Evolutionary conservation across 2,113 vertebrate species (phyloP), one percentile per base, ranked within the genome.

Genomic region (Labeo catla): DNA sequence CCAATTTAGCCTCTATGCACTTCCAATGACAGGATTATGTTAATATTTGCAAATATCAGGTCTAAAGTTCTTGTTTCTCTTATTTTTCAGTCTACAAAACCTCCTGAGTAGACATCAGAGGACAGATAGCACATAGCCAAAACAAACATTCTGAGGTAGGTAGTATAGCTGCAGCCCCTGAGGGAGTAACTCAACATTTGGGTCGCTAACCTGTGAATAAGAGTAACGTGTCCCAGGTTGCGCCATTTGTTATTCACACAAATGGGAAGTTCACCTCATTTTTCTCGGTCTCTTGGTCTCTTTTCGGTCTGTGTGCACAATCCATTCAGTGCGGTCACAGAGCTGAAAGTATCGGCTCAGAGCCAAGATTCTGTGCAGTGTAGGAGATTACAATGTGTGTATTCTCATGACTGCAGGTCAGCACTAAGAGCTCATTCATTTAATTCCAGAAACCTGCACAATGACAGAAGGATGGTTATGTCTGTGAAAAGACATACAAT

Each of bases 201-300:
- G 73, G 73, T 76, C 73, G 50, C 73, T 76, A 76, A 76, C 73
- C 45, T 76, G 45, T 76, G 73, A 76, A 76, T 76, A 76, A 50
- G 45, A 23, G 16, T 72, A 72, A 72, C 16, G 8, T 72, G 21
- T 49, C n/a, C 73, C 45, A 76, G 73, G 73, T 15, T 23, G 73
- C 73, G n/a, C 73, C 45, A n/a, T 50, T 28, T 28, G 12, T 76
- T 50, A 50, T 76, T 43, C 68, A 72, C 39, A 72, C 16, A 72
- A 72, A 45, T 21, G 6, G 11, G 11, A 76, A 15, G 45, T 50
- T 76, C 73, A 72, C 39, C 19, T 50, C n/a, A 76, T 76, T 76
- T 76, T 11, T 73, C 70, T 47, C 21, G 39, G 15, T 23, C 13
- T 70, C 8, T n/a, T 66, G 7, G 21, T 66, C 39, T 73, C 21